Conservation (phyloP, 2,113 vertebrate species). For the Lonchura striata region DNA sequence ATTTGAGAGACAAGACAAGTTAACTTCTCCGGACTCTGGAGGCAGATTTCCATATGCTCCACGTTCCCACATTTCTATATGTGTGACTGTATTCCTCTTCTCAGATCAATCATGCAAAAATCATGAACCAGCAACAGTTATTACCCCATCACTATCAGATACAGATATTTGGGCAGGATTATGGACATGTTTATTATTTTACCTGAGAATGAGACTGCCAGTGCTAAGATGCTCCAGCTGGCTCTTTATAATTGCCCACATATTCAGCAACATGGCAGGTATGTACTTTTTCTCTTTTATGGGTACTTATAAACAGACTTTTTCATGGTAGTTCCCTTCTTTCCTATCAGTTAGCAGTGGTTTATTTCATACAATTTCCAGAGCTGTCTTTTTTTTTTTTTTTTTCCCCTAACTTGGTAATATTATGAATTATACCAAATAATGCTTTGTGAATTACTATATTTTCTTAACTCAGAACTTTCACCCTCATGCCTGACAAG, state of each 20-base stretch:
- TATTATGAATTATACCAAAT: background rate
- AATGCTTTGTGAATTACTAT: background rate
- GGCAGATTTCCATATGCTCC: background rate
- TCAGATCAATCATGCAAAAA: background rate
- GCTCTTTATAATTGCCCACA: background rate
- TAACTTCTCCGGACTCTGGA: background rate
- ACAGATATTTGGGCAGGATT: background rate
- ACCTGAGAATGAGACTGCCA: background rate
- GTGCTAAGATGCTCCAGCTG: background rate
- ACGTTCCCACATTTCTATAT: background rate
- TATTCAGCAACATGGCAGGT: background rate
- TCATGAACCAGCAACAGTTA: background rate
- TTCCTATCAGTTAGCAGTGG: background rate
- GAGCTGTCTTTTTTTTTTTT: background rate
- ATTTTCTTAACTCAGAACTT: background rate
- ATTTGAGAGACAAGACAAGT: background rate
- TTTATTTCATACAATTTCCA: background rate
- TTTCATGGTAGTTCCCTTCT: background rate
- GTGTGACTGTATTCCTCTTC: background rate
- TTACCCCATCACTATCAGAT: background rate
- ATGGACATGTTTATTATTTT: background rate
- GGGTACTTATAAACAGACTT: background rate
- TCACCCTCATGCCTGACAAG: background rate
- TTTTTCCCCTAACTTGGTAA: background rate
- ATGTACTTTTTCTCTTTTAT: background rate